Base-by-base conservation (phyloP, 2,797 vertebrate genomes). In the Coilia nasus region DNA sequence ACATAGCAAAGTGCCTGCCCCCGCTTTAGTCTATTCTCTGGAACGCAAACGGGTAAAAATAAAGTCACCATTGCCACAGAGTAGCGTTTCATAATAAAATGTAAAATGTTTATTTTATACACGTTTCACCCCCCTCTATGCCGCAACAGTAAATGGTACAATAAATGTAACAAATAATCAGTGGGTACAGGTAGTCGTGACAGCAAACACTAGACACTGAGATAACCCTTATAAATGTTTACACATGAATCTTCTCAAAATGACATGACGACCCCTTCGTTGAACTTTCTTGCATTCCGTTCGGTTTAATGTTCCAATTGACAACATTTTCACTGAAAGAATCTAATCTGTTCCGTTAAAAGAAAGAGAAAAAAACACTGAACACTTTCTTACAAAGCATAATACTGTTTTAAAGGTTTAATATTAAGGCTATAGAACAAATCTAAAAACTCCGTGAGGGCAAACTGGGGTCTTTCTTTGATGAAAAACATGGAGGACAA, bases 101-200 rank as follows among this genome's bases (percentile, higher is more conserved):
- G 85, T 90, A 89, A 91, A 91, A 90, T 87, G 90, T 92, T 92
- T 92, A 92, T 92, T 92, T 86, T 87, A 91, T 91, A 91, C 88
- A 89, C 28, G 87, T 90, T 90, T 91, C 85, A 89, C 90, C 71
- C 12, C 12, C 35, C 71, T 44, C 71, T 78, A 89, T 87, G 88
- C 88, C 88, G 88, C 90, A 89, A 90, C 89, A 89, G 88, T 82
- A 89, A 87, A 83, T 64, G 41, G 86, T 86, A 90, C 89, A 91
- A 84, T 88, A 88, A 60, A 71, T 87, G 87, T 85, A 90, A 87
- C 86, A 88, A 87, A 89, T 64, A 90, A 83, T 87, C 59, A 86
- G 19, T 88, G 44, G 86, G 87, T 82, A 89, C 80, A 87, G 64
- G 85, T 87, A 85, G 87, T 85, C 82, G 84, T 81, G 83, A 86